Percentiles rank a stretch among this genome's conserved stretches.
Evolutionary conservation across 2,888 invertebrate genomes (phyloP).

Genomic region (Heliconius sara): DNA sequence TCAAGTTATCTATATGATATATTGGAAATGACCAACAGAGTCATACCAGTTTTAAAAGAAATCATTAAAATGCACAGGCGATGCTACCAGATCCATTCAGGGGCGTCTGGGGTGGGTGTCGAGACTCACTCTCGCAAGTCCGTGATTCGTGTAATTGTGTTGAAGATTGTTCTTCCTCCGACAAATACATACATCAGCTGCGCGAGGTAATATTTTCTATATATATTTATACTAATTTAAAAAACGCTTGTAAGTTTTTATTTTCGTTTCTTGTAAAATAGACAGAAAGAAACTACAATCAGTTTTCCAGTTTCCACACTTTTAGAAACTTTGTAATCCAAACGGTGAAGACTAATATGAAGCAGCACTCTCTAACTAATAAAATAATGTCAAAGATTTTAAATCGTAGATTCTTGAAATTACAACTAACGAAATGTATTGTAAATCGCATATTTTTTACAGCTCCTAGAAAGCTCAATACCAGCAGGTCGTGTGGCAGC

Average conservation of each 20-base stretch:
- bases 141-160: slow-evolving; percentile 87
- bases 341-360: too few species aligned
- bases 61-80: slow-evolving; percentile 76
- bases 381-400: too few species aligned
- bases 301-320: too few species aligned
- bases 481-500: slow-evolving; percentile 92
- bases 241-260: background rate
- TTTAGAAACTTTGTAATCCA: too few species aligned
- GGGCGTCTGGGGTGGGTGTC: slow-evolving; percentile 97
- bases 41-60: too few species aligned
- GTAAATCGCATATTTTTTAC: slow-evolving; percentile 23
- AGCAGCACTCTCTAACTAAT: too few species aligned
- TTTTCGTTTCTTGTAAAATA: too few species aligned
- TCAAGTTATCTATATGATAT: too few species aligned
- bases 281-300: too few species aligned
- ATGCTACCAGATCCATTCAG: slow-evolving; percentile 96
- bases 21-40: too few species aligned
- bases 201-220: slow-evolving; percentile 72
- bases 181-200: slow-evolving; percentile 92
- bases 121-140: slow-evolving; percentile 93
- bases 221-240: background rate
- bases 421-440: too few species aligned
- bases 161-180: slow-evolving; percentile 88
- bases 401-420: too few species aligned
- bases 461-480: slow-evolving; percentile 90